These are phyloP conservation scores for Odontomachus brunneus DNA, from an alignment of 1,140 invertebrate species.

Conservation along the genomic window DNA sequence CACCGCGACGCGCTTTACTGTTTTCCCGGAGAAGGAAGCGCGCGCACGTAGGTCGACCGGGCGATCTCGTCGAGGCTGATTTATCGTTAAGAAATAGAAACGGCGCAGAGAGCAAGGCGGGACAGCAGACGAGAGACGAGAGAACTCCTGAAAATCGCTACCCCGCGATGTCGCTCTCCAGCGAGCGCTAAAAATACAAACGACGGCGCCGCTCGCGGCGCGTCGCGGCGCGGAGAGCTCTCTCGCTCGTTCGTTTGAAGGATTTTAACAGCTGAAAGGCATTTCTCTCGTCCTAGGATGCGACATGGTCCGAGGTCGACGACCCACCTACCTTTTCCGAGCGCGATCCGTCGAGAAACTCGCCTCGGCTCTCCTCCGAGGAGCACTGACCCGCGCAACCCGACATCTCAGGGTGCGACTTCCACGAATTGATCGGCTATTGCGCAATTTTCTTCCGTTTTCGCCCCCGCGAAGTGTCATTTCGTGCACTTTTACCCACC, in stretches of 20 bases:
- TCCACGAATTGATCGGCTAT: background rate
- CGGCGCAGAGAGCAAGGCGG: background rate
- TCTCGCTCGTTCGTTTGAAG: slow-evolving; percentile 62
- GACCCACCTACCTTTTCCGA: slow-evolving; percentile 58
- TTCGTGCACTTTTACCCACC: no score
- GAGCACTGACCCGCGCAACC: slow-evolving; percentile 45
- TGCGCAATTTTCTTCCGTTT: background rate
- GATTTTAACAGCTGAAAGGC: slow-evolving; percentile 74
- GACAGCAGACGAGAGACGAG: slow-evolving; percentile 14
- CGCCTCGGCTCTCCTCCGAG: background rate
- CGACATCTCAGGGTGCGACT: background rate
- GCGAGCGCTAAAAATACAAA: slow-evolving; percentile 65
- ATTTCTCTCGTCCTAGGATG: slow-evolving; percentile 68
- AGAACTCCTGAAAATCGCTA: slow-evolving; percentile 14
- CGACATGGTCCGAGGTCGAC: slow-evolving; percentile 41
- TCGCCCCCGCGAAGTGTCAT: background rate
- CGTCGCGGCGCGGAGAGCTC: background rate
- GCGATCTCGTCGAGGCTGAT: background rate
- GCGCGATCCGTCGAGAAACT: slow-evolving; percentile 32
- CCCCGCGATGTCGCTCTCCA: slow-evolving; percentile 50
- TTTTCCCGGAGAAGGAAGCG: background rate
- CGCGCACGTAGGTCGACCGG: background rate
- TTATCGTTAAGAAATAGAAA: background rate
- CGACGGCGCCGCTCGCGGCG: slow-evolving; percentile 13
- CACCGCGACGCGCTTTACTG: background rate